A percentile compares a stretch with the other conserved stretches of the same genome.
These are phyloP conservation scores for Xestia sexstrigata DNA, from an alignment of 2,888 invertebrate genomes.

Conservation along the genomic window DNA sequence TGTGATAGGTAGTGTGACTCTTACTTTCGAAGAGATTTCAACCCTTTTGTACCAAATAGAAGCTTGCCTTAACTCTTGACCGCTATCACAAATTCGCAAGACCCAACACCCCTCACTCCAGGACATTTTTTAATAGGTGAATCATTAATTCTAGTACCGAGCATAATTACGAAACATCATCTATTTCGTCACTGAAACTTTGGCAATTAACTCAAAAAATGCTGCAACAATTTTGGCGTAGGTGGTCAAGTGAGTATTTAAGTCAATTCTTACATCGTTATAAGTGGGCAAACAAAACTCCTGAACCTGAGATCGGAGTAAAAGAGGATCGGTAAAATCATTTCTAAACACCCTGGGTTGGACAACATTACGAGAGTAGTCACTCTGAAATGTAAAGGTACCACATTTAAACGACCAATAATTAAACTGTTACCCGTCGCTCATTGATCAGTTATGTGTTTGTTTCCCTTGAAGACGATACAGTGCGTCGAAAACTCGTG, in stretches of 20 bases:
- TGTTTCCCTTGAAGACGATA: too few species aligned
- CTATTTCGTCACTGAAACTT: not conserved
- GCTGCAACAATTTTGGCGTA: constrained; percentile 7
- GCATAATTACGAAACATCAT: constrained; percentile 2
- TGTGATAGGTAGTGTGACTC: too few species aligned
- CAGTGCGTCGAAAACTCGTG: too few species aligned
- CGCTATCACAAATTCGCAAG: too few species aligned
- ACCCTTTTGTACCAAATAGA: too few species aligned
- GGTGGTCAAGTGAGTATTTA: constrained; percentile 6
- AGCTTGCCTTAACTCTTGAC: too few species aligned
- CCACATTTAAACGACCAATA: not conserved
- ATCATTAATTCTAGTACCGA: not conserved
- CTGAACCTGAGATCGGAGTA: constrained; percentile 7
- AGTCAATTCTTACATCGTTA: constrained; percentile 4
- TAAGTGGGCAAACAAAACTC: constrained; percentile 7
- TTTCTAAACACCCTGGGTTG: not conserved
- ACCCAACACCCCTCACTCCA: too few species aligned
- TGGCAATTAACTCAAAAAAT: constrained; percentile 10
- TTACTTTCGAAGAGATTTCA: too few species aligned
- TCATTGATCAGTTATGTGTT: too few species aligned
- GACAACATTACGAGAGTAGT: not conserved
- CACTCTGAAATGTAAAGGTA: not conserved
- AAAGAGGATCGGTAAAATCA: not conserved
- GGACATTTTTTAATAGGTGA: not conserved
- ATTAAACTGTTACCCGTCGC: too few species aligned